Percentiles rank a stretch among this genome's conserved stretches.
Evolutionary conservation across 2,797 vertebrate species (phyloP).

Genomic region (Hydrocynus forskahlii): DNA sequence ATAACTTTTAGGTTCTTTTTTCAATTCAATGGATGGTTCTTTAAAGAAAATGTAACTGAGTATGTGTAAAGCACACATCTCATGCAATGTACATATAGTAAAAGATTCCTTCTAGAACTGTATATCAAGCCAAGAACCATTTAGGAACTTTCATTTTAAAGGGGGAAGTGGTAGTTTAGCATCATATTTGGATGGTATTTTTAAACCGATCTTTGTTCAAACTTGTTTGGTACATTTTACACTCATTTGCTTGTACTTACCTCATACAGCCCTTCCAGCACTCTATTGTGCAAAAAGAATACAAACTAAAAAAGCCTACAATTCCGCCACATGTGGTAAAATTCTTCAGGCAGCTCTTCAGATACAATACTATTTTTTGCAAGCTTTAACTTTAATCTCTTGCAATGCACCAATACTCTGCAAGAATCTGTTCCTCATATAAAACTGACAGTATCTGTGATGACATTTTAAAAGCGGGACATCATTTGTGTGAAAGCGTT

Average conservation of each 20-base stretch:
- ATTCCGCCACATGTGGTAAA: not conserved
- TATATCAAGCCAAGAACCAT: not conserved
- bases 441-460: conserved; percentile 54
- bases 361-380: conserved; percentile 18
- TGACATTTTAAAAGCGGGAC: conserved; percentile 55
- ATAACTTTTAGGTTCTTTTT: too few relatives aligned
- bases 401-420: conserved; percentile 11
- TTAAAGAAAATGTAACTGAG: too few relatives aligned
- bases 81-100: too few relatives aligned
- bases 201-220: not conserved
- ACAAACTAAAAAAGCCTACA: conserved; percentile 1
- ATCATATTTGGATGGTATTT: not conserved
- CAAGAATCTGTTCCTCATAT: conserved; percentile 41
- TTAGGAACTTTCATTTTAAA: not conserved
- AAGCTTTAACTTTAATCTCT: conserved; percentile 42
- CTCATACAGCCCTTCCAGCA: not conserved
- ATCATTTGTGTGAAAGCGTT: conserved; percentile 48
- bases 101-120: too few relatives aligned
- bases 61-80: too few relatives aligned
- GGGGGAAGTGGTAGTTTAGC: not conserved
- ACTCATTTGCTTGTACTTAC: not conserved
- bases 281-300: not conserved
- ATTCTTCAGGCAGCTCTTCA: conserved; percentile 29
- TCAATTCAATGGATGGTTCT: too few relatives aligned
- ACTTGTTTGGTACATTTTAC: conserved; percentile 8